These are phyloP conservation scores for Clamator glandarius DNA, from an alignment of 2,797 vertebrate species.

Conservation along the genomic window DNA sequence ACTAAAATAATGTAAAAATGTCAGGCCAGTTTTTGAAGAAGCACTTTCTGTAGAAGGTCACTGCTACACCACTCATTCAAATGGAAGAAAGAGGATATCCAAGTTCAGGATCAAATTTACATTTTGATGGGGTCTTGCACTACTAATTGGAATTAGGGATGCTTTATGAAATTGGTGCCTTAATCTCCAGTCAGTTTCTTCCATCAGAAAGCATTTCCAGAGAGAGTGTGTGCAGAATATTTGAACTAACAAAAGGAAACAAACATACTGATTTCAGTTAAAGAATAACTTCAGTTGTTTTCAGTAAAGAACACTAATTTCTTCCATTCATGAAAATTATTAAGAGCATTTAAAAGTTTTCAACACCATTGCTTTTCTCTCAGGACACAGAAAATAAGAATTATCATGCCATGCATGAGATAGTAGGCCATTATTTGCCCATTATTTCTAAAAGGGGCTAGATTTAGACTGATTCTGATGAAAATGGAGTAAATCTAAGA, in stretches of 20 bases:
- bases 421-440: background rate
- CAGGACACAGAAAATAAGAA: background rate
- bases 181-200: background rate
- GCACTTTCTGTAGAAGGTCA: background rate
- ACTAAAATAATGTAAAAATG: background rate
- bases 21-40: background rate
- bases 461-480: background rate
- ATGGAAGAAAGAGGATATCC: slow-evolving; percentile 13
- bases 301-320: background rate
- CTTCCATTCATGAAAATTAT: background rate
- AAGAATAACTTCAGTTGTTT: background rate
- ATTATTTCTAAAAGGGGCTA: background rate
- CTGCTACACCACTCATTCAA: background rate
- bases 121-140: slow-evolving; percentile 43
- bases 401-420: background rate
- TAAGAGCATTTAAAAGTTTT: background rate
- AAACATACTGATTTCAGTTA: background rate
- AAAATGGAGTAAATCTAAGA: background rate
- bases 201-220: background rate
- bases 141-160: slow-evolving; percentile 4
- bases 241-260: background rate
- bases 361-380: background rate
- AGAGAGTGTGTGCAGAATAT: background rate
- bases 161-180: slow-evolving; percentile 34
- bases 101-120: slow-evolving; percentile 31